Evolutionary conservation across 2,888 invertebrate species (phyloP).

Genomic region (Erannis defoliaria): DNA sequence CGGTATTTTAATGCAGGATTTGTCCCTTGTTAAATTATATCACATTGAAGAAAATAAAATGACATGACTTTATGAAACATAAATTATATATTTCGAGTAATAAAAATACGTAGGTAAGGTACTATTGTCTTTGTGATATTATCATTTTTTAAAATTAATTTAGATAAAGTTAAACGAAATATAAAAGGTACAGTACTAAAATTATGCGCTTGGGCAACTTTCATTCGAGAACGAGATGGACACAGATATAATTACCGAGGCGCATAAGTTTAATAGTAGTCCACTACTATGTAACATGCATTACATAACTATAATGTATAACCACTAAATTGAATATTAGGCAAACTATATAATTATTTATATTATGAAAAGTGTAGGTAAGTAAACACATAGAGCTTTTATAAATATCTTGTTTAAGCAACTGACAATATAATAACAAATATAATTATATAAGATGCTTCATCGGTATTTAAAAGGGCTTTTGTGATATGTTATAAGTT

Average conservation of each 20-base stretch:
- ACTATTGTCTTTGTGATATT: constrained; percentile 43
- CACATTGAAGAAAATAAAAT: constrained; percentile 30
- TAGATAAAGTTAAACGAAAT: neutral
- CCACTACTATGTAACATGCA: neutral
- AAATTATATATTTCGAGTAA: constrained; percentile 51
- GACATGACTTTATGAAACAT: constrained; percentile 46
- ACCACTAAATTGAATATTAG: neutral
- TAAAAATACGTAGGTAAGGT: constrained; percentile 45
- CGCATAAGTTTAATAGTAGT: no score
- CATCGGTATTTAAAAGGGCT: neutral
- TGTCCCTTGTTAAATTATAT: no score
- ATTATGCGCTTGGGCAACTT: no score
- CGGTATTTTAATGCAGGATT: no score
- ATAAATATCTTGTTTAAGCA: no score
- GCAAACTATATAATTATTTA: neutral
- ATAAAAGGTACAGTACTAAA: no score
- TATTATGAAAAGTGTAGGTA: no score
- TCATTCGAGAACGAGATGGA: no score
- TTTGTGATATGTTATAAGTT: neutral
- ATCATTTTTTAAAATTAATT: constrained; percentile 13
- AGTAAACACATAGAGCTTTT: no score
- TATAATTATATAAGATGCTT: neutral
- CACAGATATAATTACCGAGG: no score
- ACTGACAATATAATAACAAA: no score
- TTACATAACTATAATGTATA: neutral